These are phyloP conservation scores for Phaonia tiefii DNA, from an alignment of 2,888 invertebrate species.

Conservation along the genomic window DNA sequence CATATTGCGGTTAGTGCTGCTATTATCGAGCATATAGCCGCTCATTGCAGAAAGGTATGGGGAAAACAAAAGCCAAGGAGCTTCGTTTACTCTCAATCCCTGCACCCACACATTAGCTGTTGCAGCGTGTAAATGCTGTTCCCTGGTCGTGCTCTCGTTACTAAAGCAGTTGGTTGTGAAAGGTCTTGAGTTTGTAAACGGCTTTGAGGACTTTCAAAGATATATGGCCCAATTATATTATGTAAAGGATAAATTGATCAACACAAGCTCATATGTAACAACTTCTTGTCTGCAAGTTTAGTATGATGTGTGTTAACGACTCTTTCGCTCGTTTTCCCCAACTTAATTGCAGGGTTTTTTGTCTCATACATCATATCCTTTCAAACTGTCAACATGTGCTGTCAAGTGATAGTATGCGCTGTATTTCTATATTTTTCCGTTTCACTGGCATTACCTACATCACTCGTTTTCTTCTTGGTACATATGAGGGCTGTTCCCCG, in stretches of 20 bases:
- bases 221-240: too few species aligned
- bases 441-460: slow-evolving; percentile 54
- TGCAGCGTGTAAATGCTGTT: background rate
- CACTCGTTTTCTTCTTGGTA: background rate
- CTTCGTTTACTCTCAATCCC: background rate
- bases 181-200: too few species aligned
- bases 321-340: background rate
- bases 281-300: background rate
- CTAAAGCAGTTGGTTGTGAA: too few species aligned
- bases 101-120: background rate
- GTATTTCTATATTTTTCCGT: slow-evolving; percentile 54
- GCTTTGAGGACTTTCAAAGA: too few species aligned
- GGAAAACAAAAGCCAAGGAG: background rate
- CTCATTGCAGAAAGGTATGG: slow-evolving; percentile 57
- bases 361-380: background rate
- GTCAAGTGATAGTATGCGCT: background rate
- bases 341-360: too few species aligned
- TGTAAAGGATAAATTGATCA: too few species aligned
- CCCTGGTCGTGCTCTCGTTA: too few species aligned
- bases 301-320: background rate
- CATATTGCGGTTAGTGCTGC: slow-evolving; percentile 65
- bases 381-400: slow-evolving; percentile 49
- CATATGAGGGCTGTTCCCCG: too few species aligned
- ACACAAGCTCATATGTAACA: background rate
- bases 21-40: slow-evolving; percentile 64